Percentiles rank a stretch among this genome's conserved stretches.
Evolutionary conservation across 1,140 invertebrate species (phyloP).

Genomic region (Drosophila mauritiana): DNA sequence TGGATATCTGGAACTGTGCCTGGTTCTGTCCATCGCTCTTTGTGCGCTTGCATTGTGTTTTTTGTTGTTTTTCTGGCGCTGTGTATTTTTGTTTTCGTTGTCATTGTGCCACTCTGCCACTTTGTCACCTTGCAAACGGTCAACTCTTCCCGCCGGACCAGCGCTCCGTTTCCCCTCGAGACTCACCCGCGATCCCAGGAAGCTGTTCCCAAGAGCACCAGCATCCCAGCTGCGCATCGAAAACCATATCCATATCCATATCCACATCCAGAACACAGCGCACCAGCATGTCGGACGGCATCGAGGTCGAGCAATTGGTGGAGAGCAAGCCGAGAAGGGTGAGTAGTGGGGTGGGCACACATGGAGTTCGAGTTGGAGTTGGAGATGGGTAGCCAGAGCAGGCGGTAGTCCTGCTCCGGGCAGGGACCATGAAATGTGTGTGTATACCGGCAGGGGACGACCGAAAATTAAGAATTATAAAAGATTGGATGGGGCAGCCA

Average conservation of each 20-base stretch:
- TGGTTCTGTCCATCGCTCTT: constrained; percentile 14
- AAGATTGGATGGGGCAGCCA: constrained; percentile 44
- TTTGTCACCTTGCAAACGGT: constrained; percentile 1
- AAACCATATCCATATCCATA: constrained; percentile 1
- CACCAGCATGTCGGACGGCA: constrained; percentile 80
- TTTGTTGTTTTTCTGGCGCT: constrained; percentile 8
- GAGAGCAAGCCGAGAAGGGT: constrained; percentile 83
- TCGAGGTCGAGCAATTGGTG: constrained; percentile 83
- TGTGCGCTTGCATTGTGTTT: constrained; percentile 20
- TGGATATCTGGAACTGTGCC: constrained; percentile 15
- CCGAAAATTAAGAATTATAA: constrained; percentile 60
- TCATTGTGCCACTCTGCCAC: constrained; percentile 5
- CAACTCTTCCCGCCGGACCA: constrained; percentile 8
- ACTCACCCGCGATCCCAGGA: constrained; percentile 5
- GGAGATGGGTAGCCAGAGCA: neutral
- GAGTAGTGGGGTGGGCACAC: constrained; percentile 40
- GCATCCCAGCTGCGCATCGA: constrained; percentile 25
- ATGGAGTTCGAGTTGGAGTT: neutral
- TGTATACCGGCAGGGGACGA: constrained; percentile 45
- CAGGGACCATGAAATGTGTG: constrained; percentile 16
- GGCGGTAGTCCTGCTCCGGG: constrained; percentile 12
- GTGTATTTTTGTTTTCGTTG: constrained; percentile 29
- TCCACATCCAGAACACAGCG: constrained; percentile 17
- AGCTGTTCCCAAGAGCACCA: constrained; percentile 17
- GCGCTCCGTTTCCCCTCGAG: constrained; percentile 8